Evolutionary conservation across 2,888 invertebrate genomes (phyloP).

Genomic region (Cataglyphis albicans): DNA sequence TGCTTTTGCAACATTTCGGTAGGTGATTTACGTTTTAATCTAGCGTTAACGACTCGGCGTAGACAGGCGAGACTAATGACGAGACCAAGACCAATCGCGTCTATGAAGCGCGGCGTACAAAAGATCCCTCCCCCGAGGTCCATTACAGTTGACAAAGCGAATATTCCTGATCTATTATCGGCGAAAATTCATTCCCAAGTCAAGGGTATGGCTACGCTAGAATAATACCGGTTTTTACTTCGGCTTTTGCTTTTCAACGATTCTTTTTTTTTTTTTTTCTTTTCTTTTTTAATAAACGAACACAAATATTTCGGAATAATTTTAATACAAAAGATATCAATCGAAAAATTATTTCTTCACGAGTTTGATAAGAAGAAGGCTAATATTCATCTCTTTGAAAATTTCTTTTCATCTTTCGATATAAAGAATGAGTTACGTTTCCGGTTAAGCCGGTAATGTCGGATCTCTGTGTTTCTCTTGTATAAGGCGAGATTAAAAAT

Average conservation of each 20-base stretch:
- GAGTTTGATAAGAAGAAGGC: neutral
- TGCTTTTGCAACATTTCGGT: slow-evolving; percentile 55
- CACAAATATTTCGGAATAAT: neutral
- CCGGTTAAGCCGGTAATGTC: neutral
- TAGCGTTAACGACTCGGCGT: slow-evolving; percentile 56
- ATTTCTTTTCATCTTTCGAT: neutral
- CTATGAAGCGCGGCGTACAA: slow-evolving; percentile 50
- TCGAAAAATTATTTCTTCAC: neutral
- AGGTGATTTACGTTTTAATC: slow-evolving; percentile 60
- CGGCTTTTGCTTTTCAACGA: neutral
- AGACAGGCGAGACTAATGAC: slow-evolving; percentile 63
- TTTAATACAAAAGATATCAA: neutral
- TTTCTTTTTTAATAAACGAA: too few relatives aligned
- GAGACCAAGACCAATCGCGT: slow-evolving; percentile 63
- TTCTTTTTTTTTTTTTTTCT: neutral
- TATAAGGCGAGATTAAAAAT: slow-evolving; percentile 18
- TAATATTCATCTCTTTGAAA: neutral
- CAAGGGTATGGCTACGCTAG: slow-evolving; percentile 12
- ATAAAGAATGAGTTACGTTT: neutral
- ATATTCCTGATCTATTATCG: slow-evolving; percentile 48
- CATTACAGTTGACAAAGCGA: slow-evolving; percentile 52
- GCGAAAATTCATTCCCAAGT: slow-evolving; percentile 39
- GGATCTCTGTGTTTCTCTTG: neutral
- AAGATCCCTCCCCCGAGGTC: slow-evolving; percentile 39
- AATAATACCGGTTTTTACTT: neutral